Base-by-base conservation (phyloP, 2,888 invertebrate genomes). In the Dryocosmus kuriphilus region DNA sequence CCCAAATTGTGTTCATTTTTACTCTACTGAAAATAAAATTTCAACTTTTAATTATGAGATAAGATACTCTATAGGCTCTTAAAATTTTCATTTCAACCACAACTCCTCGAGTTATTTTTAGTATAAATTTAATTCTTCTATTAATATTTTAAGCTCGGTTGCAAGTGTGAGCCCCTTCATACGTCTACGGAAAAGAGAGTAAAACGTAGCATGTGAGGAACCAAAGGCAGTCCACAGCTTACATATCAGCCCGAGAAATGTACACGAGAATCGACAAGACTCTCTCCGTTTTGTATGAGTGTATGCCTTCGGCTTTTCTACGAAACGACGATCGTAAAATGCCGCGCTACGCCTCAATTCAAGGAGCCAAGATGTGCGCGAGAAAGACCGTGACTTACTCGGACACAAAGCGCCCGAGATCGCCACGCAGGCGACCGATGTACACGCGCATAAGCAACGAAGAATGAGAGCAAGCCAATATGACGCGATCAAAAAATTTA, bases 271-370 rank as follows among this genome's bases (percentile, higher is more conserved):
- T 9, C 41, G 41, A 41, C 41, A 41, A 16, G 7, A 41, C n/a
- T n/a, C 61, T 38, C 75, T 61, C 75, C 41, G 61, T 75, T 61
- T 75, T 41, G 46, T 60, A n/a, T 35, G n/a, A 22, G 19, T 38
- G 74, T 19, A 51, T 1, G 32, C 35, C 41, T 2, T 2, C 11
- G 16, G 41, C 41, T 9, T 41, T 41, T 41, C 41, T 41, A 41
- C 7, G 41, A 16, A 41, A 41, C 11, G 41, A 41, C 41, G 41
- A 16, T 41, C 41, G 41, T 41, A 41, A 41, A 41, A 41, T 9
- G 41, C 41, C 7, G 41, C 16, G 11, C 41, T 9, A 41, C 11
- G 11, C 41, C 41, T 41, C 41, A 7, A 41, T 9, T 41, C 61
- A 61, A 5, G 61, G 61, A 61, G 61, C 30, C 61, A 8, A 61